Evolutionary conservation across 1,140 invertebrate species (phyloP).

Genomic region (Protaetia brevitarsis): DNA sequence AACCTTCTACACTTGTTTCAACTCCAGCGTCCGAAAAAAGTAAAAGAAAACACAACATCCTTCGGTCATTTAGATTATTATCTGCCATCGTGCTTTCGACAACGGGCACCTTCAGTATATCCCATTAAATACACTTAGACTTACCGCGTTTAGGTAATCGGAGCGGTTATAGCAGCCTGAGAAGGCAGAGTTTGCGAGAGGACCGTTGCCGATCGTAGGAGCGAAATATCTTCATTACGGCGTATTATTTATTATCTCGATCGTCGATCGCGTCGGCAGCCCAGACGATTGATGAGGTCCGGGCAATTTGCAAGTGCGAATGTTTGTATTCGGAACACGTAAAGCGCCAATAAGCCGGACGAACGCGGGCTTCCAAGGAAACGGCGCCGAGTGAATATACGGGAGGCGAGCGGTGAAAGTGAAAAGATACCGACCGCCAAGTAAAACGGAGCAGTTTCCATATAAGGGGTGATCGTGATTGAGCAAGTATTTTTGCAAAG

Average conservation of each 20-base stretch:
- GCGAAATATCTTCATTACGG: slow-evolving; percentile 4
- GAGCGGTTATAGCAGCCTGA: too few species aligned
- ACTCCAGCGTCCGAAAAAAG: neutral
- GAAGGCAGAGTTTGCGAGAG: neutral
- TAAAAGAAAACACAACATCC: neutral
- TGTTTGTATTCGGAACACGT: slow-evolving; percentile 1
- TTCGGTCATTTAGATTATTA: neutral
- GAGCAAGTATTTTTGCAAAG: too few species aligned
- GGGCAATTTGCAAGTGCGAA: neutral
- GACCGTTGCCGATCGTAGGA: neutral
- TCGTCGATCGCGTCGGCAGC: neutral
- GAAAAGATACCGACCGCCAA: too few species aligned
- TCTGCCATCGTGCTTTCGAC: neutral
- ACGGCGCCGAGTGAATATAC: too few species aligned
- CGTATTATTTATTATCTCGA: slow-evolving; percentile 8
- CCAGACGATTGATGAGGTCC: neutral
- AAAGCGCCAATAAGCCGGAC: neutral
- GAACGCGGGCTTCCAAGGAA: too few species aligned
- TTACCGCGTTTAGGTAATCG: too few species aligned
- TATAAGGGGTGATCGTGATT: too few species aligned
- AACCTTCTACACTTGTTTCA: neutral
- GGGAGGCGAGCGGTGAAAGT: too few species aligned
- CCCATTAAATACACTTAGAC: too few species aligned
- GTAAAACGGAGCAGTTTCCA: too few species aligned
- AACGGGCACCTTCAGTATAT: neutral